A percentile compares a stretch with the other conserved stretches of the same genome.
Conservation (phyloP, 2,888 invertebrate species). For the Notocelia uddmanniana region DNA sequence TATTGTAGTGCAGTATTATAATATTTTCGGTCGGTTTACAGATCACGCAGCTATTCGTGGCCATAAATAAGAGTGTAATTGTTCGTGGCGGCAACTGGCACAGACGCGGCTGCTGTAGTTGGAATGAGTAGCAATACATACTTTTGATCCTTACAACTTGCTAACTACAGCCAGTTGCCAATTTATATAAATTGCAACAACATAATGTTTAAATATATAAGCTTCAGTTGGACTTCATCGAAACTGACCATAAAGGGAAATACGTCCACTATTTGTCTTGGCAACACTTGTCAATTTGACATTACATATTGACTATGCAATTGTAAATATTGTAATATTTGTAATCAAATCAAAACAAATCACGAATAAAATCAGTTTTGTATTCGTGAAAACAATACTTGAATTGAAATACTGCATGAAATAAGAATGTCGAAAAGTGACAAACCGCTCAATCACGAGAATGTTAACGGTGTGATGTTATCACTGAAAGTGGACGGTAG, state of each 20-base stretch:
- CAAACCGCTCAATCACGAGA: constrained; percentile 63
- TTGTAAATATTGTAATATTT: not conserved
- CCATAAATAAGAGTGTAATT: no score
- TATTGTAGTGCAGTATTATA: not conserved
- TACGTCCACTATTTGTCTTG: not conserved
- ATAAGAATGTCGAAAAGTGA: constrained; percentile 48
- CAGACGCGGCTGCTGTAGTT: no score
- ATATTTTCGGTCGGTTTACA: no score
- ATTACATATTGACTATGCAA: not conserved
- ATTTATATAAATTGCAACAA: no score
- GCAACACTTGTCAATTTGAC: not conserved
- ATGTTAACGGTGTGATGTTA: constrained; percentile 75
- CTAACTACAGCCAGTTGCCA: no score
- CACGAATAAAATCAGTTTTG: not conserved
- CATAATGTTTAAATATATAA: not conserved
- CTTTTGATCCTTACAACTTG: no score
- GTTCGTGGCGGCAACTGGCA: no score
- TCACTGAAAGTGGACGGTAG: constrained; percentile 63
- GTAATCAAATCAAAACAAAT: constrained; percentile 9
- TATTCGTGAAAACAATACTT: not conserved
- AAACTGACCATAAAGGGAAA: not conserved
- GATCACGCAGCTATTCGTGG: no score
- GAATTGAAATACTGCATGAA: not conserved
- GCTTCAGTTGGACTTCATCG: not conserved
- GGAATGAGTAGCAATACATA: no score